These are phyloP conservation scores for Plebejus argus DNA, from an alignment of 2,888 invertebrate species.

Conservation along the genomic window DNA sequence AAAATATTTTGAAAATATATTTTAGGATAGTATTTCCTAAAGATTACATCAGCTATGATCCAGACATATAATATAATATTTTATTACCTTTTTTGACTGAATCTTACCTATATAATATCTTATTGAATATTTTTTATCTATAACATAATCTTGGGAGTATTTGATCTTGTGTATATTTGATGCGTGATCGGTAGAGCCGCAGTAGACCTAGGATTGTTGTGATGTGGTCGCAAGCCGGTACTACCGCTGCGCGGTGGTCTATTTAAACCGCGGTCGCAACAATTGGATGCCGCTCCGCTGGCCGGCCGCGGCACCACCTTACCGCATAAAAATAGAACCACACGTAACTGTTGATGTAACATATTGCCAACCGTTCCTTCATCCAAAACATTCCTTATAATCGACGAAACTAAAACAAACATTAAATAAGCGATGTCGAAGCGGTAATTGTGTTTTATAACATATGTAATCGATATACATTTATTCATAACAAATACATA, in stretches of 20 bases:
- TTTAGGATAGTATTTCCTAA: no score
- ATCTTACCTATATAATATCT: no score
- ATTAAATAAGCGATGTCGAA: neutral
- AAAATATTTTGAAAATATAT: neutral
- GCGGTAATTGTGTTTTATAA: neutral
- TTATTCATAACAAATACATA: slow-evolving; percentile 20
- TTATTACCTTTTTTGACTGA: no score
- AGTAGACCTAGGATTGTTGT: neutral
- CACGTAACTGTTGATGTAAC: slow-evolving; percentile 52
- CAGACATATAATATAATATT: no score
- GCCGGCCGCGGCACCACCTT: slow-evolving; percentile 38
- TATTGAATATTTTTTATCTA: no score
- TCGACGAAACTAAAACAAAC: neutral
- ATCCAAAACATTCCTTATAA: neutral
- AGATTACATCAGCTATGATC: no score
- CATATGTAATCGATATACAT: neutral
- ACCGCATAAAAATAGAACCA: slow-evolving; percentile 46
- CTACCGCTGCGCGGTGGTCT: neutral
- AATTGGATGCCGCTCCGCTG: slow-evolving; percentile 40
- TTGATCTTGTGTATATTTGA: no score
- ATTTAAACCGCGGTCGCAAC: slow-evolving; percentile 40
- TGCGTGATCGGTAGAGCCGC: neutral
- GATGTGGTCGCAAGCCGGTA: neutral
- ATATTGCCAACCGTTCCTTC: slow-evolving; percentile 34
- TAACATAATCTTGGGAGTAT: no score